These are phyloP conservation scores for Connochaetes taurinus DNA, from an alignment of 2,113 vertebrate genomes.

Conservation along the genomic window DNA sequence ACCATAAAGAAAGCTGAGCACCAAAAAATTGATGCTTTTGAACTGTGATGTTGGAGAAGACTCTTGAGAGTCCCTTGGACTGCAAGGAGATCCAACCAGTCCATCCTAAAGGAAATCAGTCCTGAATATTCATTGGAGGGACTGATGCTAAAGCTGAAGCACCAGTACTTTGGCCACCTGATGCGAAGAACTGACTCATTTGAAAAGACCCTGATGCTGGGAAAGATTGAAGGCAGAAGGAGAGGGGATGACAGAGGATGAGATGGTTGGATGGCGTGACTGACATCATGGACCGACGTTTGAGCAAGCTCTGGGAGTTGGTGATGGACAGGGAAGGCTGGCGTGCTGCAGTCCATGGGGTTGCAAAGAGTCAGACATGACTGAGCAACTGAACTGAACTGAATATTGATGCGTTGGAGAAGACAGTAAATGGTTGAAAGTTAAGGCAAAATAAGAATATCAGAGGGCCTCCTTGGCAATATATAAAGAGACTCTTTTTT, in stretches of 20 bases:
- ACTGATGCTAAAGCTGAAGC: not conserved
- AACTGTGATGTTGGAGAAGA: not conserved
- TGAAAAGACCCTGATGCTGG: not conserved
- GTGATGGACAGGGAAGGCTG: not conserved
- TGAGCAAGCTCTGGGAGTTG: not conserved
- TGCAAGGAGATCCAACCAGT: not conserved
- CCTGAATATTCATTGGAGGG: not conserved
- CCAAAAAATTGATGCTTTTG: not conserved
- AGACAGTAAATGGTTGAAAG: not conserved
- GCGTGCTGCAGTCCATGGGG: rapidly evolving
- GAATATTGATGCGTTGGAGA: not conserved
- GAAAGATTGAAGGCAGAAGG: not conserved
- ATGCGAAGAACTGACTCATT: not conserved
- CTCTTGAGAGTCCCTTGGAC: not conserved
- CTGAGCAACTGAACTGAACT: not conserved
- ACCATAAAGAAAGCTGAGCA: not conserved
- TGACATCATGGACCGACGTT: not conserved
- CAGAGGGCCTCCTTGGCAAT: not conserved
- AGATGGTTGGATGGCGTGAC: not conserved
- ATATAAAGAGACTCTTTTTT: not conserved
- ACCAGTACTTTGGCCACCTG: not conserved
- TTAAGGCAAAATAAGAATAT: not conserved
- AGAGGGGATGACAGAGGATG: not conserved
- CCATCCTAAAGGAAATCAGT: not conserved
- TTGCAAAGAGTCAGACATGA: not conserved